These are phyloP conservation scores for Spea bombifrons DNA, from an alignment of 2,113 vertebrate species.

Conservation along the genomic window DNA sequence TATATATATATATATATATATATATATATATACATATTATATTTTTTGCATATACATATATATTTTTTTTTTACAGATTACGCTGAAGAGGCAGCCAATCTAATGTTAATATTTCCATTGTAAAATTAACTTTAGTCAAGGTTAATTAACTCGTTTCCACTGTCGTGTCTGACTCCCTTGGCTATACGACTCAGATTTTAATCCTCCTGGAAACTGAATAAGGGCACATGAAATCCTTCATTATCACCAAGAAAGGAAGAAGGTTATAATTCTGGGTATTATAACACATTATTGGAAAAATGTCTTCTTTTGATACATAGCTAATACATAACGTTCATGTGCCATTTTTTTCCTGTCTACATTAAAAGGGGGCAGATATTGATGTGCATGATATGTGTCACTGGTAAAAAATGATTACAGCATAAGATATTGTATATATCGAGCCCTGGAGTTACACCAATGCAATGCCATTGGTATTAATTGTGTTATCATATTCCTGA, in stretches of 20 bases:
- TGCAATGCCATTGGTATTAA: conserved; percentile 28
- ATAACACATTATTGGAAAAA: conserved; percentile 38
- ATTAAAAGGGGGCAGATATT: conserved; percentile 5
- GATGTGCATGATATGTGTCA: conserved; percentile 33
- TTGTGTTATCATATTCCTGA: conserved; percentile 24
- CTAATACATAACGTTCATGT: conserved; percentile 34
- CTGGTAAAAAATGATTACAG: conserved; percentile 23
- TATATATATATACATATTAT: no score
- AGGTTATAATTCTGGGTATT: conserved; percentile 34
- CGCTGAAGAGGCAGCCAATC: conserved; percentile 4
- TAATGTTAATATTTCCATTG: conserved; percentile 40
- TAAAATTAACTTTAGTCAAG: conserved; percentile 51
- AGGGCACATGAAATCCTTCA: conserved; percentile 51
- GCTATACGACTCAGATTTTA: conserved; percentile 42
- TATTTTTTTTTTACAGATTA: not conserved
- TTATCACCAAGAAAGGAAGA: conserved; percentile 28
- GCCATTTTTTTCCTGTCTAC: not conserved
- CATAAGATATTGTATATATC: not conserved
- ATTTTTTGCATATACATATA: not conserved
- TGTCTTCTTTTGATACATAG: conserved; percentile 41
- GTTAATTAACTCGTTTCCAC: conserved; percentile 49
- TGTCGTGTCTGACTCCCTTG: conserved; percentile 17
- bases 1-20: no score
- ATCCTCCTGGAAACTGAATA: conserved; percentile 50
- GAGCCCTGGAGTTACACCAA: conserved; percentile 16